Percentiles rank a stretch among this genome's conserved stretches.
Evolutionary conservation across 2,888 invertebrate genomes (phyloP).

Genomic region (Meandrusa payeni): DNA sequence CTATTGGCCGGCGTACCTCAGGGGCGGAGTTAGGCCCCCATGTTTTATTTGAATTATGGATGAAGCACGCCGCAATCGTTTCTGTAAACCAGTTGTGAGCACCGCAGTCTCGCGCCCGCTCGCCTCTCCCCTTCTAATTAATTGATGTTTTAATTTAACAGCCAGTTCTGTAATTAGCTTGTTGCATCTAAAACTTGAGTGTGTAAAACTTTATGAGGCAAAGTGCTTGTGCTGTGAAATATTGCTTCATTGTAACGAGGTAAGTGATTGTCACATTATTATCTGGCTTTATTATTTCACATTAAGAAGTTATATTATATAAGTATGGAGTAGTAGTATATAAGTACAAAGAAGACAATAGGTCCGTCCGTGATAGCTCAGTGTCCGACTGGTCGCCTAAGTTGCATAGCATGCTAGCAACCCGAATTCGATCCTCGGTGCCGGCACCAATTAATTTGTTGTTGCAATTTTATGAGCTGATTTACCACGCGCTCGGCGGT

Average conservation of each 20-base stretch:
- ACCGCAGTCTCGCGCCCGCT: constrained; percentile 71
- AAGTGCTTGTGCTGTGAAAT: constrained; percentile 42
- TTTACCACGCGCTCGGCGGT: no score
- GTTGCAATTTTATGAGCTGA: no score
- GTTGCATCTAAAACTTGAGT: constrained; percentile 66
- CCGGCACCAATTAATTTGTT: no score
- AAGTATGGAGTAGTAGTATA: no score
- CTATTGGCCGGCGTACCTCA: constrained; percentile 72
- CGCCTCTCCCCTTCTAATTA: constrained; percentile 75
- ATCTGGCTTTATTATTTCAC: no score
- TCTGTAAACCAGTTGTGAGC: constrained; percentile 74
- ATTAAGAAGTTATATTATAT: no score
- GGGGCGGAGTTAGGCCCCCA: constrained; percentile 77
- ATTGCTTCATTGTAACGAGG: constrained; percentile 33
- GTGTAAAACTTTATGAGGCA: constrained; percentile 58
- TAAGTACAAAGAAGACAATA: no score
- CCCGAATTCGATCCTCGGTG: no score
- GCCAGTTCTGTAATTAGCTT: constrained; percentile 70
- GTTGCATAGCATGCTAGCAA: no score
- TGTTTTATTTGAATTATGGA: constrained; percentile 80
- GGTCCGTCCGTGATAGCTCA: no score
- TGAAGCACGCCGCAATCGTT: constrained; percentile 64
- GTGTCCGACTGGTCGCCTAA: no score
- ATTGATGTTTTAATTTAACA: constrained; percentile 78
- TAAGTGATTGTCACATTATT: constrained; percentile 31